These are phyloP conservation scores for Syngnathus rostellatus DNA, from an alignment of 2,797 vertebrate species.

Conservation along the genomic window DNA sequence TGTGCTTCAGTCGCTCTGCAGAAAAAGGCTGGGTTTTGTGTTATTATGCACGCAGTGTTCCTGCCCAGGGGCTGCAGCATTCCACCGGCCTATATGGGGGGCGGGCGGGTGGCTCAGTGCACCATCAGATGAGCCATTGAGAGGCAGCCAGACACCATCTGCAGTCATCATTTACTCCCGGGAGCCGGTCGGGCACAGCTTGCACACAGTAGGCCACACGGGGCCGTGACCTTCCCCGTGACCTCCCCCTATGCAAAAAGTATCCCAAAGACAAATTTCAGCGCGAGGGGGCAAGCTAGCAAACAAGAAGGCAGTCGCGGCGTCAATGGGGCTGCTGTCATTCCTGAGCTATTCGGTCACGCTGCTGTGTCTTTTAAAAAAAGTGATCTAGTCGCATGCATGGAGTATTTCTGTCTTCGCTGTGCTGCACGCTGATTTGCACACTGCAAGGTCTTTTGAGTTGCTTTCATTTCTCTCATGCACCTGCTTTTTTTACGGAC, in stretches of 20 bases:
- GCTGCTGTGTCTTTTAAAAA: slow-evolving; percentile 36
- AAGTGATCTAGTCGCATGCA: slow-evolving; percentile 47
- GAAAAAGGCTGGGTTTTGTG: slow-evolving; percentile 54
- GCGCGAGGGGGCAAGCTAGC: background rate
- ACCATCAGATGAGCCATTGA: slow-evolving; percentile 67
- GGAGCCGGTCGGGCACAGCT: slow-evolving; percentile 54
- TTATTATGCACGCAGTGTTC: slow-evolving; percentile 62
- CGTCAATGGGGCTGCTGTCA: slow-evolving; percentile 63
- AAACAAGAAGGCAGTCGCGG: slow-evolving; percentile 29
- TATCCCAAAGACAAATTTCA: background rate
- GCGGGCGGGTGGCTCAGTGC: slow-evolving; percentile 33
- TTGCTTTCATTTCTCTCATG: background rate
- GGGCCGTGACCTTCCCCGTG: slow-evolving; percentile 2
- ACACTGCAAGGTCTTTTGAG: background rate
- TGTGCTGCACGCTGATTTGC: background rate
- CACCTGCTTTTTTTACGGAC: too few species aligned
- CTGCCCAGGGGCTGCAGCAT: slow-evolving; percentile 58
- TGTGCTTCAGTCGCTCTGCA: slow-evolving; percentile 49
- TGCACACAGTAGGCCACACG: slow-evolving; percentile 43
- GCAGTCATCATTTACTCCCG: slow-evolving; percentile 60
- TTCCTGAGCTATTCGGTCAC: slow-evolving; percentile 67
- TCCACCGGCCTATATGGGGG: slow-evolving; percentile 63
- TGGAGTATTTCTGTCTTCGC: slow-evolving; percentile 50
- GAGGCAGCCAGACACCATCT: slow-evolving; percentile 65
- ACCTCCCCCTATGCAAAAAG: background rate